Base-by-base conservation (phyloP, 2,888 invertebrate species). In the Pheosia tremula region DNA sequence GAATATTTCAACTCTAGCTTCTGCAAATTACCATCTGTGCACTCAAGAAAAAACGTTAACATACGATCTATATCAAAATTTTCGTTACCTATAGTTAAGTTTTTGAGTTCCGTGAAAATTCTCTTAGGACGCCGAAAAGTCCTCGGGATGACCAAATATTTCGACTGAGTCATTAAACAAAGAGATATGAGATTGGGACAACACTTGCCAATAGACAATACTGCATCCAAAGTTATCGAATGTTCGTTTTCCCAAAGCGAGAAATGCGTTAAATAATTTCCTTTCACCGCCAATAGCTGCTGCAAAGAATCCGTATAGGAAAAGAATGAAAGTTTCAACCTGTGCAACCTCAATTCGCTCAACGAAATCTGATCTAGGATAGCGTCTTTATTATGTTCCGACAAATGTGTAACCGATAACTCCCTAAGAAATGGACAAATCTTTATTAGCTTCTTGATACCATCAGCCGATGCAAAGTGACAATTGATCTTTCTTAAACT, bases 161-260 rank as follows among this genome's bases (percentile, higher is more conserved):
- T 86, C 0, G 94, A 93, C 64, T 91, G 92, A 7, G 93, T 93
- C 77, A 92, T 88, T 7, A 94, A 77, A 68, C 88, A 89, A n/a
- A 94, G 81, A 2, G 86, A 86, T 37, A 69, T 80, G 5, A 94
- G 81, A 65, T 93, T 90, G 13, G 93, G 93, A 71, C 94, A 94
- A 74, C 79, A 85, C 36, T 69, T 75, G 7, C 94, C 94, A 53
- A 94, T 84, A 3, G 85, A 82, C 37, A 92, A 56, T 4, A 94
- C 76, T 5, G 89, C 86, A 52, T 93, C 91, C 41, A 92, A 79
- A 60, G 83, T 88, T 56, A 94, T 71, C 0, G 89, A 86, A 67
- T 91, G 87, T 50, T 94, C 93, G 6, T 89, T 89, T 70, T 94
- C 94, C 91, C 91, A 91, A 24, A 94, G 69, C 0, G 92, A 89